Conservation (phyloP, 2,888 invertebrate species). For the Erebia palarica region DNA sequence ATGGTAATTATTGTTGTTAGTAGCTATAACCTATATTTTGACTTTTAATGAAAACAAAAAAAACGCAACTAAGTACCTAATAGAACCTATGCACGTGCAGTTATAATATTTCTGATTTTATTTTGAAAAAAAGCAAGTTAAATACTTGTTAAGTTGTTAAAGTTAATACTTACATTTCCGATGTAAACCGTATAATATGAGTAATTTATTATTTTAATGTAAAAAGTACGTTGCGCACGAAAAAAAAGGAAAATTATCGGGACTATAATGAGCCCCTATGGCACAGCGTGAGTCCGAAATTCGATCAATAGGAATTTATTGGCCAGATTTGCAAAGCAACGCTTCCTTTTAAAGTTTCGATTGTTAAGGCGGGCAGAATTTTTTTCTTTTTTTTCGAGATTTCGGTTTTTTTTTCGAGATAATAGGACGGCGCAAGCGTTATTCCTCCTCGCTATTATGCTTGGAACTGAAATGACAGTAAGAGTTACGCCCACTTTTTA, state of each 20-base stretch:
- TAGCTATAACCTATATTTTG: too few species aligned
- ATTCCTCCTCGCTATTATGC: conserved; percentile 66
- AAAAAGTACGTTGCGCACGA: conserved; percentile 32
- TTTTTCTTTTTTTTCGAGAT: conserved; percentile 25
- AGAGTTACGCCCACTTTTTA: conserved; percentile 78
- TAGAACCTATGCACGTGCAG: too few species aligned
- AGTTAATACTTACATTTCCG: conserved; percentile 2
- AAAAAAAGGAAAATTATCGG: conserved; percentile 67
- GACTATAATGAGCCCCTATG: conserved; percentile 80
- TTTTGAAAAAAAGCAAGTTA: too few species aligned
- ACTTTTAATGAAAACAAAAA: too few species aligned
- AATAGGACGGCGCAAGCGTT: conserved; percentile 70
- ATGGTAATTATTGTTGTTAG: too few species aligned
- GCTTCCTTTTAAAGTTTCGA: conserved; percentile 68
- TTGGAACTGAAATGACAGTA: conserved; percentile 71
- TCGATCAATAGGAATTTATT: conserved; percentile 81
- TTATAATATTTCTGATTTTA: background rate
- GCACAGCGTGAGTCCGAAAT: conserved; percentile 79
- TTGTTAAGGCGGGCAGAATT: conserved; percentile 62
- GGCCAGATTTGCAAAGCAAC: conserved; percentile 77
- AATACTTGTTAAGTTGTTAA: too few species aligned
- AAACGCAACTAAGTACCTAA: too few species aligned
- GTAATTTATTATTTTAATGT: conserved; percentile 18
- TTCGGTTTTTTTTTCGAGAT: conserved; percentile 47
- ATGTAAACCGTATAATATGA: conserved; percentile 4